Percentiles rank a stretch among this genome's conserved stretches.
Conservation (phyloP, 1,140 invertebrate genomes). For the Anastatus disparis region DNA sequence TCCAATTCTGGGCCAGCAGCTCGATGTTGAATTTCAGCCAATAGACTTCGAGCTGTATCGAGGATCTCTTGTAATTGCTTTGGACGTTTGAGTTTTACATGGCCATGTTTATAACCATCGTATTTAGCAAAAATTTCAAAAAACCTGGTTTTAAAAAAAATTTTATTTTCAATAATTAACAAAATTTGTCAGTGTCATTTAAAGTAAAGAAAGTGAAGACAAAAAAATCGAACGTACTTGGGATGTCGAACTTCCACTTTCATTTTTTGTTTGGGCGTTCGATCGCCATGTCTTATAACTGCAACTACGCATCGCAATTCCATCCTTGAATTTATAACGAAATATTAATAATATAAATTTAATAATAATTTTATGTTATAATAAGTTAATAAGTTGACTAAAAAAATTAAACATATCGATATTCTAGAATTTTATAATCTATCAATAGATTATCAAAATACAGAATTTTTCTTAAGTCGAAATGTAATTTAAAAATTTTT, state of each 20-base stretch:
- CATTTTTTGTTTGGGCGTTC: constrained; percentile 99
- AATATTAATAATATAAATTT: constrained; percentile 1
- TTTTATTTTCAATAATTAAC: constrained; percentile 18
- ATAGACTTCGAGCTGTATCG: constrained; percentile 89
- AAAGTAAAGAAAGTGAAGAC: background rate
- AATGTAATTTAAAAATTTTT: no score
- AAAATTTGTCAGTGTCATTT: background rate
- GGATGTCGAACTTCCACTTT: constrained; percentile 99
- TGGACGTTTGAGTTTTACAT: constrained; percentile 97
- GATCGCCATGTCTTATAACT: constrained; percentile 97
- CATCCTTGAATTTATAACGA: constrained; percentile 75
- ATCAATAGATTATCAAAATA: no score
- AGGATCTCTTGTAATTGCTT: constrained; percentile 98
- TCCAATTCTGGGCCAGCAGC: constrained; percentile 92
- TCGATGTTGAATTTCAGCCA: constrained; percentile 87
- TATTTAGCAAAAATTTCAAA: constrained; percentile 99
- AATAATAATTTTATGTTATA: background rate
- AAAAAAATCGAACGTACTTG: constrained; percentile 74
- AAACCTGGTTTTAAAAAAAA: constrained; percentile 74
- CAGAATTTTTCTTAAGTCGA: background rate
- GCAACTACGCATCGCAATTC: constrained; percentile 97
- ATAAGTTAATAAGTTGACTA: constrained; percentile 12
- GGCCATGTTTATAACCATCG: constrained; percentile 93
- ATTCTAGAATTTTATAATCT: background rate
- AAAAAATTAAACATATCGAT: background rate